Conservation (phyloP, 2,888 invertebrate species). For the Lacanobia oleracea region DNA sequence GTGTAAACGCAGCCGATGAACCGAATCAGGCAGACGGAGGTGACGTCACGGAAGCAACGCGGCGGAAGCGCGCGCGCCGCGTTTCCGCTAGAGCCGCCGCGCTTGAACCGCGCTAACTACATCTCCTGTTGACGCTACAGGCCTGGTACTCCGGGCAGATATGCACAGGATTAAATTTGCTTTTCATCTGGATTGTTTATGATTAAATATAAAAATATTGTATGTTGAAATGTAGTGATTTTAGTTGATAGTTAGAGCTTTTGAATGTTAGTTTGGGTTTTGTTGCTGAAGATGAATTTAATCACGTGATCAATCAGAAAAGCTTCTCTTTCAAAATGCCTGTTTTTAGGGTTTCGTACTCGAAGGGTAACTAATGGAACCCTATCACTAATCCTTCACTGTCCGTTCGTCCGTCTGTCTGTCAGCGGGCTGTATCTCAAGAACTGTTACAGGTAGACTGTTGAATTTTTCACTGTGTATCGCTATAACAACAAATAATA, state of each 20-base stretch:
- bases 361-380: no score
- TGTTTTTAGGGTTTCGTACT: background rate
- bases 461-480: no score
- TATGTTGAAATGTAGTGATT: background rate
- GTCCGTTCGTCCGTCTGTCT: no score
- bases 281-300: no score
- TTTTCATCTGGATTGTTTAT: slow-evolving; percentile 12
- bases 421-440: no score
- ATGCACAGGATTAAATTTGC: slow-evolving; percentile 25
- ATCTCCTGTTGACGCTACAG: slow-evolving; percentile 43
- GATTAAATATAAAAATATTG: no score
- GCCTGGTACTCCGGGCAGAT: slow-evolving; percentile 19
- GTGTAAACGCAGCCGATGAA: slow-evolving; percentile 65
- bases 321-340: background rate
- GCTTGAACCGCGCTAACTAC: slow-evolving; percentile 78
- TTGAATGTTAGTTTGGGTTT: background rate
- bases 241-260: background rate
- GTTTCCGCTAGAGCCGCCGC: slow-evolving; percentile 74
- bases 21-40: slow-evolving; percentile 70
- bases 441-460: no score
- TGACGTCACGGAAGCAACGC: slow-evolving; percentile 82
- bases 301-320: no score
- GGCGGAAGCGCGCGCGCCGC: slow-evolving; percentile 81
- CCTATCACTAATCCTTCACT: no score
- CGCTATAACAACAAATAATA: no score